Conservation (phyloP, 1,140 invertebrate genomes). For the Ceratoteleas bidentatus region DNA sequence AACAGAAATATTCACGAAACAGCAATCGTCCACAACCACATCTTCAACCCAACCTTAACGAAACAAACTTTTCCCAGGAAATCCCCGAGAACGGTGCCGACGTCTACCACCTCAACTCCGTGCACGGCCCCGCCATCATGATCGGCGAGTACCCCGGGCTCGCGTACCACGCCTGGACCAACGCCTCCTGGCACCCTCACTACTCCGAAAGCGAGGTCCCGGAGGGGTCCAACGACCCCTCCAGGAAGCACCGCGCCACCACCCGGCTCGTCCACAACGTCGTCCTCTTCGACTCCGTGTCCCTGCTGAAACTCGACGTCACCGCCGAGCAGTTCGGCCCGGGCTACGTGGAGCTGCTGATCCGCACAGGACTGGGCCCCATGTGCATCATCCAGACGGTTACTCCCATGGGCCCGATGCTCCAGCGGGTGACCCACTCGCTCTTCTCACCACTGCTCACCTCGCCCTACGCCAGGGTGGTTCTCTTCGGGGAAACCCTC, state of each 20-base stretch:
- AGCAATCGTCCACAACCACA: no score
- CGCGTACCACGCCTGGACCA: constrained; percentile 74
- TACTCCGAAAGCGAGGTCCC: constrained; percentile 27
- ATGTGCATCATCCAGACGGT: constrained; percentile 89
- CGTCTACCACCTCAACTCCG: constrained; percentile 87
- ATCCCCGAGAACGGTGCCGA: constrained; percentile 96
- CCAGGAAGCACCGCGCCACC: constrained; percentile 83
- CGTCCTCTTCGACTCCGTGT: constrained; percentile 81
- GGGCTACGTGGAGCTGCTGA: constrained; percentile 87
- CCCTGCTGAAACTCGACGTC: constrained; percentile 82
- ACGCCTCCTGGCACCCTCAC: constrained; percentile 67
- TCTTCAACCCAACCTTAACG: no score
- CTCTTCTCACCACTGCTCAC: constrained; percentile 85
- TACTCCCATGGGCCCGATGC: constrained; percentile 89
- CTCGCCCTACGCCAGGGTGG: constrained; percentile 85
- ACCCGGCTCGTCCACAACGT: constrained; percentile 84
- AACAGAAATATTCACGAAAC: no score
- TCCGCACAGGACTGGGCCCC: constrained; percentile 84
- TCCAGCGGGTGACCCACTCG: constrained; percentile 90
- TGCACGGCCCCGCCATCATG: constrained; percentile 86
- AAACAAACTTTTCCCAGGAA: constrained; percentile 89
- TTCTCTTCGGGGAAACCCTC: constrained; percentile 87
- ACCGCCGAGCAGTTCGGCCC: constrained; percentile 89
- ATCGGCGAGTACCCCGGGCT: constrained; percentile 79
- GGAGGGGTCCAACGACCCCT: constrained; percentile 21